Base-by-base conservation (phyloP, 2,888 invertebrate species). In the Pogonocherus hispidulus region DNA sequence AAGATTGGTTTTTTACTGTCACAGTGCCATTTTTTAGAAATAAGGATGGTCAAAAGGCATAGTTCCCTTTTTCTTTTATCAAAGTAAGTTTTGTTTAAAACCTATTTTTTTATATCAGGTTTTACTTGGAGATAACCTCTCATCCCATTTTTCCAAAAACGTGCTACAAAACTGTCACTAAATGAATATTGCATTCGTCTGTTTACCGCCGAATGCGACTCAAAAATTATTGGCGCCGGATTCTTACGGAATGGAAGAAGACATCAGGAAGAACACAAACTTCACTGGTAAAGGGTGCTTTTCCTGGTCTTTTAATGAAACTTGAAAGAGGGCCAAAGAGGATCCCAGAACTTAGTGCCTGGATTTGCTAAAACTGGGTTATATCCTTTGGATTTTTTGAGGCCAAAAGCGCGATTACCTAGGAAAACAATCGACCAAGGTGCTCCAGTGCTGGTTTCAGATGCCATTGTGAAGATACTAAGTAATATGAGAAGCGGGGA, bases 1-100 rank as follows among this genome's bases (percentile, higher is more conserved):
- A 80, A 71, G 80, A 83, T 63, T 83, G 79, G 81, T 76, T 84
- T 11, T 63, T 70, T 20, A 76, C 68, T 5, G 27, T 71, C 11
- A 20, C 67, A 8, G 59, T 66, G n/a, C 66, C 71, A 46, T 63
- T 57, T 57, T 67, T 55, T 27, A 54, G 56, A 47, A 11, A 1
- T 6, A n/a, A n/a, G n/a, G n/a, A n/a, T n/a, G n/a, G n/a, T n/a
- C n/a, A n/a, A n/a, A n/a, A n/a, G n/a, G n/a, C n/a, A n/a, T n/a
- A n/a, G n/a, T n/a, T n/a, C n/a, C n/a, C n/a, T n/a, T n/a, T n/a
- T n/a, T n/a, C n/a, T n/a, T n/a, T n/a, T n/a, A n/a, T n/a, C n/a
- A n/a, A n/a, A n/a, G n/a, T n/a, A n/a, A n/a, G n/a, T n/a, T n/a
- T n/a, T n/a, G n/a, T n/a, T n/a, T n/a, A n/a, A n/a, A n/a, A n/a